Base-by-base conservation (phyloP, 2,888 invertebrate species). In the Phaonia tiefii region DNA sequence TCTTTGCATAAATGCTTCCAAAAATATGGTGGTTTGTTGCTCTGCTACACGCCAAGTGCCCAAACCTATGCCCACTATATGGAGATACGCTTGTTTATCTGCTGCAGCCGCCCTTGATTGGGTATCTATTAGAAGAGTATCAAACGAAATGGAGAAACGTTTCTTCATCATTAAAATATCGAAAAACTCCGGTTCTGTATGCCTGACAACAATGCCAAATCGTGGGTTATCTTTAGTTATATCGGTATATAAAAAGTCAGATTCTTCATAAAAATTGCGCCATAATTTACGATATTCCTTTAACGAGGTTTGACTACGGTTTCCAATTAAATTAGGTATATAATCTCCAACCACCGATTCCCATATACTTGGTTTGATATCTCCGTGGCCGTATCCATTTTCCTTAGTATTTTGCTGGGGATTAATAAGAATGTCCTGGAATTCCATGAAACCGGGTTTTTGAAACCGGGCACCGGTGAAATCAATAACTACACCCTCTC, bases 51-150 rank as follows among this genome's bases (percentile, higher is more conserved):
- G 92, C 95, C 95, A 95, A 0, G 94, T 93, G 0, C 95, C 95
- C n/a, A 93, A 87, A 58, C 94, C 94, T 46, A 93, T 92, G 5
- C 95, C 95, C 37, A 94, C 92, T 13, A 95, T 91, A 86, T 94
- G 94, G 0, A 95, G 83, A 83, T 92, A 94, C 0, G 93, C 94
- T 7, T 90, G 89, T 25, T 91, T 93, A 22, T 89, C 91, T 5
- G 86, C 89, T 0, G 89, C 89, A 15, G 87, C 87, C 0, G 93
- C 94, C 15, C 94, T 90, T 0, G 90, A 87, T 77, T 94, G 92
- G 0, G 93, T 93, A 79, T 95, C 95, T 17, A 94, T 85, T 0
- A 95, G 86, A 25, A 93, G 90, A 13, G 92, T 92, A 83, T 95
- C 95, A 1, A 94, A 92, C 1, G 93, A 87, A 3, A 94, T 90